A percentile compares a stretch with the other conserved stretches of the same genome.
phyloP scores from a whole-genome alignment of 2,113 vertebrate genomes.

The Phalacrocorax pelagicus region DNA sequence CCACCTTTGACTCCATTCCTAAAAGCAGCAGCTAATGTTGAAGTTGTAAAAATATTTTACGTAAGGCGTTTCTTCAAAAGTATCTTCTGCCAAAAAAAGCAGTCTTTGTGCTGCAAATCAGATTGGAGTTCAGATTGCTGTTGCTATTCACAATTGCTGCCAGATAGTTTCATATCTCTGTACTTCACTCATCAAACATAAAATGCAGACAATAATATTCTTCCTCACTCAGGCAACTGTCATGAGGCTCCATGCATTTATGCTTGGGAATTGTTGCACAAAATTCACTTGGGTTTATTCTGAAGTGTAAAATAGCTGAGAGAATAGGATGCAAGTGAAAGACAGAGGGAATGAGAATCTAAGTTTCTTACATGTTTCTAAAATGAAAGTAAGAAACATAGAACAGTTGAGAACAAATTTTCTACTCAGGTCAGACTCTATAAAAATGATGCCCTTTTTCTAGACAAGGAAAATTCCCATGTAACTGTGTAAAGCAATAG shows the following conservation, averaged over 20 bases:
- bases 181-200: not conserved
- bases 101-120: not conserved
- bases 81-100: not conserved
- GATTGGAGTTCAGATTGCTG: not conserved
- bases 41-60: not conserved
- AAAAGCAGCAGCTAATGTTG: not conserved
- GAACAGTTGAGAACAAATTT: not conserved
- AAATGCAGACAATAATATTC: not conserved
- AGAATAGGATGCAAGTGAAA: not conserved
- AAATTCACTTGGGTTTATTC: not conserved
- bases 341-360: not conserved
- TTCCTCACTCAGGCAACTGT: not conserved
- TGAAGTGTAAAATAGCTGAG: not conserved
- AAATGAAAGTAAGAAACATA: not conserved
- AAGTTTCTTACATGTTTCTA: not conserved
- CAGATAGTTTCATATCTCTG: not conserved
- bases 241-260: not conserved
- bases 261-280: not conserved
- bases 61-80: accelerated
- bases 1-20: not conserved
- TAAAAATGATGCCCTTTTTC: not conserved
- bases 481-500: not conserved
- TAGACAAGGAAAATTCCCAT: not conserved
- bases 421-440: not conserved
- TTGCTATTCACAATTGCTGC: not conserved